phyloP scores from a whole-genome alignment of 2,888 invertebrate genomes.

The Psylliodes chrysocephalus region DNA sequence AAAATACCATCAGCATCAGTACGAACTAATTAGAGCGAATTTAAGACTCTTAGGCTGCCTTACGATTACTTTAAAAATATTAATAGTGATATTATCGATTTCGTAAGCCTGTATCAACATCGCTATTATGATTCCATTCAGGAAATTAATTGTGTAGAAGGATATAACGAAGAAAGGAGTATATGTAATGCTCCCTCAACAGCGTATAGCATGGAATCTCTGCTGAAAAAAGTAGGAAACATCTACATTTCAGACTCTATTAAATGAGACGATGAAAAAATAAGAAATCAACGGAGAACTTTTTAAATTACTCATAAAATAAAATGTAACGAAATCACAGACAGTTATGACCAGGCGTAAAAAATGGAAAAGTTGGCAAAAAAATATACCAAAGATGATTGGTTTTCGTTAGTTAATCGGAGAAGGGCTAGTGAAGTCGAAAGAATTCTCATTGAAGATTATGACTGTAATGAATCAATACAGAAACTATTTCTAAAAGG shows the following conservation, averaged over 20 bases:
- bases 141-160: conserved; percentile 8
- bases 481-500: no score
- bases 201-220: background rate
- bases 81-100: conserved; percentile 1
- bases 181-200: conserved; percentile 10
- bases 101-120: background rate
- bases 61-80: background rate
- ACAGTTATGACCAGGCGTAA: conserved; percentile 3
- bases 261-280: background rate
- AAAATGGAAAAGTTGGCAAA: no score
- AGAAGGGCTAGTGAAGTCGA: conserved; percentile 31
- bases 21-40: conserved; percentile 5
- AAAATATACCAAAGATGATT: no score
- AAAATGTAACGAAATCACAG: conserved; percentile 17
- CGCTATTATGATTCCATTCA: background rate
- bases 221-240: conserved; percentile 10
- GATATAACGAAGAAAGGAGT: background rate
- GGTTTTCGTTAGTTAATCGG: conserved; percentile 29
- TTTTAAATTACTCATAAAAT: conserved; percentile 3
- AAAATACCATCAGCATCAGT: background rate
- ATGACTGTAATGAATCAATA: conserved; percentile 16
- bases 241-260: conserved; percentile 6
- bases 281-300: background rate
- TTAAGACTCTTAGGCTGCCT: conserved; percentile 3
- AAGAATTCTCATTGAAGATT: conserved; percentile 33